Percentiles rank a stretch among this genome's conserved stretches.
phyloP scores from a whole-genome alignment of 2,888 invertebrate genomes.

The Hydriomena furcata region DNA sequence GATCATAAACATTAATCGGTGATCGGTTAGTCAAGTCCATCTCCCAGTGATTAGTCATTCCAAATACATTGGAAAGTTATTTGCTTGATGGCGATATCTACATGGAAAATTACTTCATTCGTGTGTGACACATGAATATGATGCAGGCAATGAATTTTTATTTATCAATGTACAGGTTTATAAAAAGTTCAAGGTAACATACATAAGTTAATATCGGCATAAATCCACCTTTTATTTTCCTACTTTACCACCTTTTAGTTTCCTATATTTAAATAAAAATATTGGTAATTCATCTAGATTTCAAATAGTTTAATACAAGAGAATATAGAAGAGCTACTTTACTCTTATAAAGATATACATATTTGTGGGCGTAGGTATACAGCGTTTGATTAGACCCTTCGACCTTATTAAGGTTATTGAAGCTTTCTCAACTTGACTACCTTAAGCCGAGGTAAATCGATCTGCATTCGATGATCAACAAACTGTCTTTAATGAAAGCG shows the following conservation, averaged over 20 bases:
- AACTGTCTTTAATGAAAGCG: slow-evolving; percentile 65
- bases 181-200: background rate
- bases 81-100: slow-evolving; percentile 66
- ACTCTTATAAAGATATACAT: background rate
- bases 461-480: slow-evolving; percentile 59
- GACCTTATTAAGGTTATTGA: slow-evolving; percentile 54
- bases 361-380: slow-evolving; percentile 28
- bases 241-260: background rate
- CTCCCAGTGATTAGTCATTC: slow-evolving; percentile 76
- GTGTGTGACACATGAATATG: slow-evolving; percentile 53
- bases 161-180: slow-evolving; percentile 2
- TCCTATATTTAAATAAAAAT: background rate
- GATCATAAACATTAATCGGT: slow-evolving; percentile 44
- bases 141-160: slow-evolving; percentile 63
- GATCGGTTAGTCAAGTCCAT: slow-evolving; percentile 74
- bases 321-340: slow-evolving; percentile 1
- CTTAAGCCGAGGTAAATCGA: slow-evolving; percentile 56
- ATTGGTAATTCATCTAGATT: slow-evolving; percentile 1
- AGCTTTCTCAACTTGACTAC: slow-evolving; percentile 54
- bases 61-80: slow-evolving; percentile 76
- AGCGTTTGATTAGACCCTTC: slow-evolving; percentile 42
- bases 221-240: slow-evolving; percentile 24
- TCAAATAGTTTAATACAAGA: background rate
- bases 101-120: slow-evolving; percentile 51
- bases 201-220: slow-evolving; percentile 2